These are phyloP conservation scores for Crocallis elinguaria DNA, from an alignment of 2,888 invertebrate genomes.

Conservation along the genomic window DNA sequence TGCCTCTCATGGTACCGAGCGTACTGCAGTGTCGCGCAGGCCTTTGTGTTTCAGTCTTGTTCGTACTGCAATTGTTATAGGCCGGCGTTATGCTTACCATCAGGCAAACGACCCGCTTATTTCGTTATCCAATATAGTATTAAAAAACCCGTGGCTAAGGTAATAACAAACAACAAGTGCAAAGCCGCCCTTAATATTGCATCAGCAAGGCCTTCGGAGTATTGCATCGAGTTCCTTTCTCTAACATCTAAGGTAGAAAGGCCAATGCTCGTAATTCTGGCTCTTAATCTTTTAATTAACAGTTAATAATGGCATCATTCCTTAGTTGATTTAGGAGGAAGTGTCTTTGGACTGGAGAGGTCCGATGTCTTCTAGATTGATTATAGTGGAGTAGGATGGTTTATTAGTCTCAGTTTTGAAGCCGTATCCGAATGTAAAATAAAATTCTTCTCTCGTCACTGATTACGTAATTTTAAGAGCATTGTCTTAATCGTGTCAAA, in stretches of 20 bases:
- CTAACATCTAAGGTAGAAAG: constrained; percentile 19
- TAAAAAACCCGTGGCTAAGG: background rate
- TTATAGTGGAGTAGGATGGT: no score
- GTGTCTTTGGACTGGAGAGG: background rate
- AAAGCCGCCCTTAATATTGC: constrained; percentile 25
- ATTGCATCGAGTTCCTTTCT: constrained; percentile 26
- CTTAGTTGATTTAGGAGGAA: background rate
- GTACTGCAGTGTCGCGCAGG: background rate
- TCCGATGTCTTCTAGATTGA: background rate
- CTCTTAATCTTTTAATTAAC: constrained; percentile 5
- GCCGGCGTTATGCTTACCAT: no score
- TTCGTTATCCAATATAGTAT: no score
- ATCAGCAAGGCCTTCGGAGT: constrained; percentile 24
- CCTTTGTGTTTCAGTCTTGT: background rate
- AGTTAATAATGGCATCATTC: background rate
- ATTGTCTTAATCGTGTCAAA: no score
- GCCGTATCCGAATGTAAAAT: no score
- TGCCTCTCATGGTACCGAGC: background rate
- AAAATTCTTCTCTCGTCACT: no score
- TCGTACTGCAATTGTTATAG: background rate
- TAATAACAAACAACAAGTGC: constrained; percentile 9
- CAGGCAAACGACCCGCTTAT: no score
- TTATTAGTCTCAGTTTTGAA: no score
- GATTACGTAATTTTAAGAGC: no score
- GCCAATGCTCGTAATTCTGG: constrained; percentile 10